phyloP scores from a whole-genome alignment of 1,140 invertebrate species.

The Scaptodrosophila lebanonensis region DNA sequence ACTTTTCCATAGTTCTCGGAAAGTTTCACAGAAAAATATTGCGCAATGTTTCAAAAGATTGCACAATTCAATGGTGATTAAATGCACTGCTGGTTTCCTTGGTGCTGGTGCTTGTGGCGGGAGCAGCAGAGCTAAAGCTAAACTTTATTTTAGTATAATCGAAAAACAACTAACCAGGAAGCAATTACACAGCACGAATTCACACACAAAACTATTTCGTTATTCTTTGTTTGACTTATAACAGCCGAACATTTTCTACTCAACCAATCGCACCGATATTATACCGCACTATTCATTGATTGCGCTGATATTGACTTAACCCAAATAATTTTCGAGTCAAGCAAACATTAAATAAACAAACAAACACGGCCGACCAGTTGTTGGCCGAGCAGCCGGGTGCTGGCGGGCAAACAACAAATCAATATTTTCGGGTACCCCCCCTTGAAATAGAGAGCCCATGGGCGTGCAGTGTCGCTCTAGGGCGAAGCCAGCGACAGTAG shows the following conservation, averaged over 20 bases:
- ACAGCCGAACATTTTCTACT: too few species aligned
- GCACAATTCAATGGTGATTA: too few species aligned
- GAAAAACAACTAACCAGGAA: constrained; percentile 18
- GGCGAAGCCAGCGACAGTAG: too few species aligned
- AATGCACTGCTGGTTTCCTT: too few species aligned
- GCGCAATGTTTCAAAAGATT: too few species aligned
- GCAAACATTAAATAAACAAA: constrained; percentile 43
- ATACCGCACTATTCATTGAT: constrained; percentile 32
- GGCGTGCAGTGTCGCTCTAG: constrained; percentile 3
- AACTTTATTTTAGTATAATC: constrained; percentile 8
- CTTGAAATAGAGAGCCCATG: constrained; percentile 2
- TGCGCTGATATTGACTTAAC: constrained; percentile 35
- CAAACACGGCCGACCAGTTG: constrained; percentile 17
- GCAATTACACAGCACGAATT: constrained; percentile 17
- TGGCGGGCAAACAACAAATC: constrained; percentile 22
- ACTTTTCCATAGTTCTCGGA: too few species aligned
- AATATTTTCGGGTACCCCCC: constrained; percentile 20
- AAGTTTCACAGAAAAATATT: too few species aligned
- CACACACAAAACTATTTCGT: constrained; percentile 14
- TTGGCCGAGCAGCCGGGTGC: background rate
- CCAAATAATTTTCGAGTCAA: constrained; percentile 42
- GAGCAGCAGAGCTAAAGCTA: too few species aligned
- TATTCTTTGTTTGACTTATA: background rate
- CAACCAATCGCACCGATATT: too few species aligned
- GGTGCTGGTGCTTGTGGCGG: too few species aligned